Percentiles rank a stretch among this genome's conserved stretches.
Conservation (phyloP, 2,113 vertebrate species). For the Halcyon malimbica region DNA sequence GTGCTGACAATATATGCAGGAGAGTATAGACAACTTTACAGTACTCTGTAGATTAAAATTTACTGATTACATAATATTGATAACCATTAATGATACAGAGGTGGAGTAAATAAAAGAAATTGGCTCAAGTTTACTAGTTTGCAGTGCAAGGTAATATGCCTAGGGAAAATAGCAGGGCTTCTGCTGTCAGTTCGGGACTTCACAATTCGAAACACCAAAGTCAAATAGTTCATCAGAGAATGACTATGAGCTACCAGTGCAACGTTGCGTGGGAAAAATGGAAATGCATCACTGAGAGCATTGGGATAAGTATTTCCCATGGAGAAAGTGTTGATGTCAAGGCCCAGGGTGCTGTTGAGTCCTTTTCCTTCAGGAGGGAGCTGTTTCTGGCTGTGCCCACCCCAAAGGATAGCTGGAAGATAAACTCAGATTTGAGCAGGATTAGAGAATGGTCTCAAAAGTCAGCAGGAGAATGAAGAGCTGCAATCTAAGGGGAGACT, state of each 20-base stretch:
- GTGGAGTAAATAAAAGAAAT: neutral
- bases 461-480: neutral
- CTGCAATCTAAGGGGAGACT: neutral
- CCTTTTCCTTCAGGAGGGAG: neutral
- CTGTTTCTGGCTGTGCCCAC: neutral
- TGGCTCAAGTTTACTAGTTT: neutral
- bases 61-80: neutral
- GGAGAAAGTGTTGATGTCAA: neutral
- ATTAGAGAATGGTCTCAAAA: neutral
- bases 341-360: neutral
- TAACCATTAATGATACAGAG: neutral
- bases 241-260: neutral
- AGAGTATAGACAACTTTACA: neutral
- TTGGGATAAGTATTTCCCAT: accelerated
- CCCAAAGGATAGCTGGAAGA: accelerated
- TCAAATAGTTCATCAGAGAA: neutral
- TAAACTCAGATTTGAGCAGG: neutral
- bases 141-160: neutral
- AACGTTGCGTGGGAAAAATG: neutral
- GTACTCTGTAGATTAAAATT: neutral
- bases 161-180: neutral
- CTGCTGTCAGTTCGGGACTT: neutral
- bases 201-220: neutral
- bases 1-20: neutral
- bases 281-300: neutral